Evolutionary conservation across 1,140 invertebrate genomes (phyloP).

Genomic region (Littorina saxatilis): DNA sequence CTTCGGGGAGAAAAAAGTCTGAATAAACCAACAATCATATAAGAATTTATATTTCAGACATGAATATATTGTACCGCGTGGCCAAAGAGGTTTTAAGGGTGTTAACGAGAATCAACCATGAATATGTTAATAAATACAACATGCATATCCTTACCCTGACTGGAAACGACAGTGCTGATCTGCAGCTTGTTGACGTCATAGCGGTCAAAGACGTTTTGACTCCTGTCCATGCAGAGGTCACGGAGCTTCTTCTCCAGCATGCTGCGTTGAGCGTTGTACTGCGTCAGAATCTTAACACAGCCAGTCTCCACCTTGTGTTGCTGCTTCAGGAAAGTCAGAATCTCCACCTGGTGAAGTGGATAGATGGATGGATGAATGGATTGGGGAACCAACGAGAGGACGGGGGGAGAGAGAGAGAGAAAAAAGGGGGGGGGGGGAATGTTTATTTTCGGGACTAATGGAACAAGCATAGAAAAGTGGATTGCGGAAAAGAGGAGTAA

Average conservation of each 20-base stretch:
- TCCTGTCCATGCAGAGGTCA: too few species aligned
- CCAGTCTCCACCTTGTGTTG: conserved; percentile 35
- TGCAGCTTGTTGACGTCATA: neutral
- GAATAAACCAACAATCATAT: neutral
- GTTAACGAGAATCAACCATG: too few species aligned
- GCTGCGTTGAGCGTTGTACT: conserved; percentile 52
- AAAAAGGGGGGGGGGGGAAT: too few species aligned
- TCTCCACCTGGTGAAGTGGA: conserved; percentile 48
- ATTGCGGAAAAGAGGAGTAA: too few species aligned
- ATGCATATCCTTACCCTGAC: conserved; percentile 47
- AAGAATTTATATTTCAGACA: neutral
- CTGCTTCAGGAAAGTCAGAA: conserved; percentile 46
- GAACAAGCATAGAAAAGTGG: too few species aligned
- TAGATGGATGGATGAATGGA: too few species aligned
- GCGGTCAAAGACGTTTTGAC: neutral
- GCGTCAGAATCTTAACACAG: conserved; percentile 48
- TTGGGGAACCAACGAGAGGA: too few species aligned
- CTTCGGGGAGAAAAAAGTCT: neutral
- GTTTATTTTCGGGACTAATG: too few species aligned
- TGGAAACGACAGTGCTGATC: conserved; percentile 51
- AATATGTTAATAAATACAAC: neutral
- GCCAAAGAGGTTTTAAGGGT: too few species aligned
- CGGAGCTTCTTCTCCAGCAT: conserved; percentile 36
- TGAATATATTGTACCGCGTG: neutral
- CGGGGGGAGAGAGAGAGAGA: too few species aligned